phyloP scores from a whole-genome alignment of 2,113 vertebrate species.

The Pseudolaguvia tuberculata region DNA sequence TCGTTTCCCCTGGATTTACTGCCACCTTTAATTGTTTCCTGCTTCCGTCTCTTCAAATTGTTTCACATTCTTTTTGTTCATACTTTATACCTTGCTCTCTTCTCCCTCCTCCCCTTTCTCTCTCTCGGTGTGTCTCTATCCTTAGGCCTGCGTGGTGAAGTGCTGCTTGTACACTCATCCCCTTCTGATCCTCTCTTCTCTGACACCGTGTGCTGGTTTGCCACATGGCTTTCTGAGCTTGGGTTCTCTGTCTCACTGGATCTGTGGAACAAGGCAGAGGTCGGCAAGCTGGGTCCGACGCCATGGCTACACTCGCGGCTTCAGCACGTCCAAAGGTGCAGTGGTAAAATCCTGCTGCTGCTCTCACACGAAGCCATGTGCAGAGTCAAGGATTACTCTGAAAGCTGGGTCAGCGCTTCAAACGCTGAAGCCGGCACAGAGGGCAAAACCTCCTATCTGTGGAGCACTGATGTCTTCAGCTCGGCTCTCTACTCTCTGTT shows the following conservation, averaged over 20 bases:
- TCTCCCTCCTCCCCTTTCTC: neutral
- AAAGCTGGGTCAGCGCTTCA: neutral
- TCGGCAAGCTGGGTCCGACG: slow-evolving; percentile 68
- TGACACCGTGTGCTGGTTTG: slow-evolving; percentile 62
- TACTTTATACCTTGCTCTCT: neutral
- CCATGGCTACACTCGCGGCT: slow-evolving; percentile 82
- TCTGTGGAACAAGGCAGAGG: slow-evolving; percentile 73
- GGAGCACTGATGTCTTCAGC: slow-evolving; percentile 63
- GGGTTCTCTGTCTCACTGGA: slow-evolving; percentile 75
- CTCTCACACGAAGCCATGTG: slow-evolving; percentile 68
- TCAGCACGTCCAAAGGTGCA: slow-evolving; percentile 56
- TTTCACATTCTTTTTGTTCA: neutral
- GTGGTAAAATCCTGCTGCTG: slow-evolving; percentile 71
- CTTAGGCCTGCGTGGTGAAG: slow-evolving; percentile 49
- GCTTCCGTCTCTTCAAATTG: neutral
- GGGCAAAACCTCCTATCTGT: neutral
- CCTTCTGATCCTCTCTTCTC: slow-evolving; percentile 60
- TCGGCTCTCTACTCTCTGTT: slow-evolving; percentile 73
- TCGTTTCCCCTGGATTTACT: neutral
- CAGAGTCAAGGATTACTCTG: slow-evolving; percentile 55
- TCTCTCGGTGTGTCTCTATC: neutral
- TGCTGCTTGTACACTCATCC: slow-evolving; percentile 76
- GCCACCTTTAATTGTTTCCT: neutral
- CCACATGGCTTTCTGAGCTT: slow-evolving; percentile 63
- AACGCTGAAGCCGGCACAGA: fast-evolving